Base-by-base conservation (phyloP, 2,888 invertebrate species). In the Athalia rosae region DNA sequence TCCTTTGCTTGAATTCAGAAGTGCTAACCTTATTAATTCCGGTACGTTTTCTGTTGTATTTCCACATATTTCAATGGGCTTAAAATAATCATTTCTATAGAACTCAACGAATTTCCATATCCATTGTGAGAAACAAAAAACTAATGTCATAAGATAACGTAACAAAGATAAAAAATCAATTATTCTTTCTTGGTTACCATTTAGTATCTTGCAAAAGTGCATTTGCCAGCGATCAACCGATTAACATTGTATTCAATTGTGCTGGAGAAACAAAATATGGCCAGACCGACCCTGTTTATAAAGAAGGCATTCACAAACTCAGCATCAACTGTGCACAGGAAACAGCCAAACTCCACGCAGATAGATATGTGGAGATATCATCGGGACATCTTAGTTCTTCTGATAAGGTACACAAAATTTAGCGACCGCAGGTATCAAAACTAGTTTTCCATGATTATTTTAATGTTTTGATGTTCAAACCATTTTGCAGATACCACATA, bases 191-290 rank as follows among this genome's bases (percentile, higher is more conserved):
- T 58, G 6, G 78, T 7, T 50, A 48, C 43, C 41, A 58, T 91
- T 4, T 89, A 97, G 97, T 92, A 82, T 96, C 97, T 84, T 97
- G 96, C 87, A 94, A 95, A 84, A 92, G 93, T 86, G 96, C 95
- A 0, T 94, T 97, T 85, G 91, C 92, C 77, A 91, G 93, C 1
- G 92, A 92, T 79, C 92, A 93, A 73, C 85, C 89, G 53, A 96
- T 96, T 94, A 94, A 95, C 85, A 93, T 94, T 87, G 96, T 96
- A 66, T 94, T 97, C 79, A 98, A 98, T 91, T 96, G 97, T 89
- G 98, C 98, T 0, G 96, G 96, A 3, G 98, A 98, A 91, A 98
- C 97, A 4, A 95, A 97, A 88, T 93, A 94, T 77, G 96, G 96
- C 13, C 97, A 97, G 91, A 95, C 95, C 9, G 97, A 97, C 88